Evolutionary conservation across 2,113 vertebrate species (phyloP), one percentile per base, ranked within the genome.

Genomic region (Sceloporus undulatus): DNA sequence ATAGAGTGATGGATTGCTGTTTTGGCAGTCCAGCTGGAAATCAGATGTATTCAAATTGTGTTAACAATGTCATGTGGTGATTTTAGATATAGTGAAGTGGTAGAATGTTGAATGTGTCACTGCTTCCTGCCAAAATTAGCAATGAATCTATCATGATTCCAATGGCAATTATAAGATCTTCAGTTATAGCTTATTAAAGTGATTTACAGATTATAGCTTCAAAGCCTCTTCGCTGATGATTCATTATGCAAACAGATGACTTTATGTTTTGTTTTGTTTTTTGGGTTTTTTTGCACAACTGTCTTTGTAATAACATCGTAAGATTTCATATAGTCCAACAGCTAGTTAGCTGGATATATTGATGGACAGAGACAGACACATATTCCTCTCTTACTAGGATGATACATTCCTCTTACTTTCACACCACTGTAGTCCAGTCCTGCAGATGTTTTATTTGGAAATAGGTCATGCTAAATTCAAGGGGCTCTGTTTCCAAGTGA

Each of bases 151-250:
- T 11, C 25, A 48, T 48, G 48, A 5, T 42, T 38, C 9, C 54
- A 84, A 76, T 79, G 27, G 75, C 23, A 7, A 75, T 92, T 86
- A 81, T 89, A 81, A 90, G 90, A 90, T 89, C 84, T 89, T 90
- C 93, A 93, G 78, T 89, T 92, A 84, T 0, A 23, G 92, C 34
- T 38, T 21, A 14, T 59, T 25, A 81, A 34, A 76, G 38, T 78
- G 71, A 66, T 66, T 77, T 73, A n/a, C 0, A 0, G 18, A 21
- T 34, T 5, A 38, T 59, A 84, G 38, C 87, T 79, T 65, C 52
- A 11, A 90, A 87, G 65, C 86, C 79, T 81, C 59, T 66, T 78
- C 13, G 29, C n/a, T 27, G 4, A 59, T 59, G 48, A 78, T 42
- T 65, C 59, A 65, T 29, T 11, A 14, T 79, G 54, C 54, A 62